Conservation (phyloP, 1,140 invertebrate genomes). For the Chionoecetes opilio region DNA sequence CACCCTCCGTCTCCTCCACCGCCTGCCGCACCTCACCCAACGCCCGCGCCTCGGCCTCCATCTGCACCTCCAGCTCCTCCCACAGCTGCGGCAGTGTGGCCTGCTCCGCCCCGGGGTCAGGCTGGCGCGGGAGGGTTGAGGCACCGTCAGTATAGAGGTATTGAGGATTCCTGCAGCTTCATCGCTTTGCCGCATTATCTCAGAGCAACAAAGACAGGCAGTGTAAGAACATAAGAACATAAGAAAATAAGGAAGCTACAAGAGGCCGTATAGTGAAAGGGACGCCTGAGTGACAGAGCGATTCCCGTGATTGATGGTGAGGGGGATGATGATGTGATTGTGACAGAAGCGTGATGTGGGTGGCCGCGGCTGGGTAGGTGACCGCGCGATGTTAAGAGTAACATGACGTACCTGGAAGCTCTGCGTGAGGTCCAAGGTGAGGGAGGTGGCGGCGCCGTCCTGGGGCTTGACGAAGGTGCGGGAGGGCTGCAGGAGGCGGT, state of each 20-base stretch:
- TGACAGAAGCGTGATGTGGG: neutral
- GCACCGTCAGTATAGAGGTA: neutral
- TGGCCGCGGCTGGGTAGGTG: neutral
- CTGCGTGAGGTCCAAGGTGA: constrained; percentile 64
- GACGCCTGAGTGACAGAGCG: neutral
- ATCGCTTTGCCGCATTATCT: neutral
- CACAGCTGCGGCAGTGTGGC: constrained; percentile 63
- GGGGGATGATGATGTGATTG: neutral
- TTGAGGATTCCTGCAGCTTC: neutral
- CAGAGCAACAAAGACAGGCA: neutral
- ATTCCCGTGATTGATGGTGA: neutral
- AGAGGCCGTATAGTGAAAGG: neutral
- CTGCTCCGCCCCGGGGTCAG: constrained; percentile 62
- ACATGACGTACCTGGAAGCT: constrained; percentile 51
- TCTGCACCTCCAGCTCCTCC: constrained; percentile 46
- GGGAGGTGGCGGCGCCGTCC: neutral
- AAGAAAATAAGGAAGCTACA: no score
- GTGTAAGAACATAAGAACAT: no score
- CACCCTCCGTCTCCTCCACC: constrained; percentile 62
- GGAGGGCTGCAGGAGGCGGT: constrained; percentile 71
- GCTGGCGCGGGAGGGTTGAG: constrained; percentile 31
- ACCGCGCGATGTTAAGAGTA: neutral
- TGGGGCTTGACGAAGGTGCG: constrained; percentile 68
- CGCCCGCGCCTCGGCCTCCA: constrained; percentile 64
- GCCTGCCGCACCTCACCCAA: constrained; percentile 58